Evolutionary conservation across 2,113 vertebrate species (phyloP), one percentile per base, ranked within the genome.

Genomic region (Lipotes vexillifer): DNA sequence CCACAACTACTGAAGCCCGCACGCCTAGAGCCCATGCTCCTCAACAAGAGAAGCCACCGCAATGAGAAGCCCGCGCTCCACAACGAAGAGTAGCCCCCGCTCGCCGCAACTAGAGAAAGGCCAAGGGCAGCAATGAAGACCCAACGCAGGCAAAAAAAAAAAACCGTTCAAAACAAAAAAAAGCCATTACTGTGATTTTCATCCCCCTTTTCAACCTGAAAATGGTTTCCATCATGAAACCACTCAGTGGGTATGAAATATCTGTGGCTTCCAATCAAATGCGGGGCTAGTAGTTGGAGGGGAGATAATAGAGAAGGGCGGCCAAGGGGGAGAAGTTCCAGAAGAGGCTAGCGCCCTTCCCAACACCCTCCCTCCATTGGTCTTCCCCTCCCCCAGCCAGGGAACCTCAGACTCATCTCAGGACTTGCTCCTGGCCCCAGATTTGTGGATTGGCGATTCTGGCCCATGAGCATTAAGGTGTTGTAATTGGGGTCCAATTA

Each of bases 191-290:
- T 0, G 2, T 27, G 25, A 77, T 81, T 94, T 93, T 38, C 46
- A 86, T 27, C 49, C 20, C 74, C 44, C 29, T 81, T 84, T 90
- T 72, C 33, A 44, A 88, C 75, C 84, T 85, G 85, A 72, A 92
- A 92, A 13, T 3, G 6, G 77, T 29, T 59, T 36, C 3, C 1
- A 78, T 96, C 91, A 86, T 29, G 15, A 94, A 72, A n/a, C 38
- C 75, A 12, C 0, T 3, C 63, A 25, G 55, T 1, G 31, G 91
- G 36, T 29, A 13, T 78, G 61, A 96, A 93, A 6, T 27, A 41
- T 52, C 44, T 6, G 29, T 63, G 85, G 38, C 46, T 68, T 61
- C 87, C 49, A 61, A 66, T 93, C 87, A 36, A 75, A 89, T 0
- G 14, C 27, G 8, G 5, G 72, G 72, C 13, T 31, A 31, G 3